phyloP scores from a whole-genome alignment of 1,140 invertebrate genomes.

The Lasioglossum baleicum region DNA sequence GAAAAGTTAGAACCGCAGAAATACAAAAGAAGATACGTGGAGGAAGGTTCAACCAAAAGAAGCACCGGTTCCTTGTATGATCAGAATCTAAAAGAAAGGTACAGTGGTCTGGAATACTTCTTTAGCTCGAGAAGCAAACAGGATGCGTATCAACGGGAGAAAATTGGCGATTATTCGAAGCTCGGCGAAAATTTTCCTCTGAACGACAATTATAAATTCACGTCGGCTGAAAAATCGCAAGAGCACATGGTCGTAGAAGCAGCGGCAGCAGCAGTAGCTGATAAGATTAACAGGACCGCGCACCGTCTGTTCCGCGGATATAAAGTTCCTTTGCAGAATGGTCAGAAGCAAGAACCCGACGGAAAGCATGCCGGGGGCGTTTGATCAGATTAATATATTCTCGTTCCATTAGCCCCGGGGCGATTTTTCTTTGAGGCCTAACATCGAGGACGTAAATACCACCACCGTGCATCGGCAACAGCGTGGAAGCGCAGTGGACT shows the following conservation, averaged over 20 bases:
- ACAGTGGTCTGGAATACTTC: too few species aligned
- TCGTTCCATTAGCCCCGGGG: conserved; percentile 5
- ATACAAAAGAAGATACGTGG: too few species aligned
- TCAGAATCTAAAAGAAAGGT: too few species aligned
- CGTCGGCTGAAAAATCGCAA: not conserved
- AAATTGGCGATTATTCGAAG: not conserved
- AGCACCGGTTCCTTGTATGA: too few species aligned
- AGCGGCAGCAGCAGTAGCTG: not conserved
- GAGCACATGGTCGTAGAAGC: not conserved
- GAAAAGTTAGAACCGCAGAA: too few species aligned
- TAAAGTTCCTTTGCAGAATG: too few species aligned
- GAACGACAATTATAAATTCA: not conserved
- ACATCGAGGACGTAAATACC: conserved; percentile 17
- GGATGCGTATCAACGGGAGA: not conserved
- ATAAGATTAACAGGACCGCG: conserved; percentile 25
- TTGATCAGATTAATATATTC: conserved; percentile 45
- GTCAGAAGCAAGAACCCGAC: too few species aligned
- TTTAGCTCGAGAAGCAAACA: too few species aligned
- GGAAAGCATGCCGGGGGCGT: not conserved
- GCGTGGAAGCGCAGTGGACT: not conserved
- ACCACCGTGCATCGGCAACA: not conserved
- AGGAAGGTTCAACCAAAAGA: too few species aligned
- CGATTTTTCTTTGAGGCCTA: conserved; percentile 37
- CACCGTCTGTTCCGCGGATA: not conserved
- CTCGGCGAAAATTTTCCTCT: not conserved